Percentiles rank a stretch among this genome's conserved stretches.
Evolutionary conservation across 1,140 invertebrate species (phyloP).

Genomic region (Drosophila willistoni): DNA sequence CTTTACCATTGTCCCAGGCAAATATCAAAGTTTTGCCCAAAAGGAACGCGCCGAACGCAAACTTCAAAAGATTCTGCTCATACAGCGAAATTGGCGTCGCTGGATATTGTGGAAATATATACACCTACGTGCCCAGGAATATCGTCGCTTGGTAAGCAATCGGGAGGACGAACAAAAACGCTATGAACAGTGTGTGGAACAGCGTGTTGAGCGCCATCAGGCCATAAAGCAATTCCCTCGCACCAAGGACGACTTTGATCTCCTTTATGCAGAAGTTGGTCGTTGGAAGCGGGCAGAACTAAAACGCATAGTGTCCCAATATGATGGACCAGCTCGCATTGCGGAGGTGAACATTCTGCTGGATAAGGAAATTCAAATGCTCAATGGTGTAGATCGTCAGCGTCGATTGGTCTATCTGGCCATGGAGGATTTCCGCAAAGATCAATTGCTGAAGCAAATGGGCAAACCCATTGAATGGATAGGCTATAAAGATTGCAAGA

Average conservation of each 20-base stretch:
- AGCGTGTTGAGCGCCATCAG: constrained; percentile 79
- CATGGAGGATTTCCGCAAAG: constrained; percentile 83
- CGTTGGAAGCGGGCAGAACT: constrained; percentile 85
- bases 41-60: constrained; percentile 59
- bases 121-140: constrained; percentile 78
- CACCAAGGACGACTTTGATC: constrained; percentile 85
- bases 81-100: constrained; percentile 79
- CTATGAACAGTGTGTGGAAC: constrained; percentile 60
- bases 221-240: constrained; percentile 84
- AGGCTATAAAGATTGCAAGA: constrained; percentile 83
- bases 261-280: constrained; percentile 85
- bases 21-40: constrained; percentile 75
- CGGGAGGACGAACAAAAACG: constrained; percentile 56
- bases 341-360: constrained; percentile 85
- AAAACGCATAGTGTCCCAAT: constrained; percentile 83
- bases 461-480: constrained; percentile 85
- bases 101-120: constrained; percentile 76
- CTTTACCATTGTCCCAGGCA: constrained; percentile 63
- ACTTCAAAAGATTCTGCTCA: constrained; percentile 71
- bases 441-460: constrained; percentile 83
- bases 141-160: constrained; percentile 71
- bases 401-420: constrained; percentile 61
- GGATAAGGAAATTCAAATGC: constrained; percentile 85
- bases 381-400: constrained; percentile 85
- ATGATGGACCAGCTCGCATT: constrained; percentile 84